Evolutionary conservation across 2,888 invertebrate species (phyloP).

Genomic region (Penaeus monodon): DNA sequence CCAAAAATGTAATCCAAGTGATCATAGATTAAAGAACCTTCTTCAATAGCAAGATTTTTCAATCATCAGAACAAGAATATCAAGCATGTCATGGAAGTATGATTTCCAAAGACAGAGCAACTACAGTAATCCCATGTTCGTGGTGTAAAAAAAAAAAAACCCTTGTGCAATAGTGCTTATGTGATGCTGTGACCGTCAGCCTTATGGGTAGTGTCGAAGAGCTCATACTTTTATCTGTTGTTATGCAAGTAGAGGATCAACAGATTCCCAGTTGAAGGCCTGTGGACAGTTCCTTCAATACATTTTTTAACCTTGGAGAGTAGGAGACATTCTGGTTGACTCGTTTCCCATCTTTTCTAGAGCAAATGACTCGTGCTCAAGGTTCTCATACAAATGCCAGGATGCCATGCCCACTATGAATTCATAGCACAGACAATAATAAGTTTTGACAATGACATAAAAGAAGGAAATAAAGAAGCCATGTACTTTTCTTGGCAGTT

Average conservation of each 20-base stretch:
- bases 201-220: constrained; percentile 10
- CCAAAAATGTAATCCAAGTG: too few species aligned
- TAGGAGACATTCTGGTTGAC: constrained; percentile 25
- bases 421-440: constrained; percentile 8
- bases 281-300: constrained; percentile 14
- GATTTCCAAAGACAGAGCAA: constrained; percentile 1
- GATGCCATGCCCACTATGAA: background rate
- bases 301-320: constrained; percentile 20
- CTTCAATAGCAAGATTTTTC: too few species aligned
- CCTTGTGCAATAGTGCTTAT: constrained; percentile 39
- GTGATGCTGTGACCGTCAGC: constrained; percentile 26
- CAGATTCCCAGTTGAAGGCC: constrained; percentile 18
- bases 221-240: constrained; percentile 3
- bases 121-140: constrained; percentile 22
- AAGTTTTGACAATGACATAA: too few species aligned
- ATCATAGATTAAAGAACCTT: too few species aligned
- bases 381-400: constrained; percentile 21
- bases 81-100: constrained; percentile 17
- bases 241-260: constrained; percentile 26
- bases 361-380: constrained; percentile 2
- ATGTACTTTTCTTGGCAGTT: background rate
- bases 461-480: too few species aligned
- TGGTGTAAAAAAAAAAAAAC: background rate
- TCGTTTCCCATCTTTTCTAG: background rate
- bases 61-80: background rate